Conservation (phyloP, 2,888 invertebrate species). For the Stegana nigrithorax region DNA sequence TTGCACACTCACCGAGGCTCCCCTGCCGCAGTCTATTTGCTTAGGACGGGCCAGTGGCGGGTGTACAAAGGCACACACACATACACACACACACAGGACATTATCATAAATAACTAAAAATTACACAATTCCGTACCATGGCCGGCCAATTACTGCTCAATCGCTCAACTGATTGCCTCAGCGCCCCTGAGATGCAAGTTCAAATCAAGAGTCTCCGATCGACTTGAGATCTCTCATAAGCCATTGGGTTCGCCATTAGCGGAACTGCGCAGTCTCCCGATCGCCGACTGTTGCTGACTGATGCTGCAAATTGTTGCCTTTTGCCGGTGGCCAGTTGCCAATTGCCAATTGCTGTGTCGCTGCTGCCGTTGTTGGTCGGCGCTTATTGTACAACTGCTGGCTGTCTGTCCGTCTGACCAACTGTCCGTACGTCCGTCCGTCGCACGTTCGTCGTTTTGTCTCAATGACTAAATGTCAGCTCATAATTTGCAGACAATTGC, state of each 20-base stretch:
- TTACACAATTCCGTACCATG: too few relatives aligned
- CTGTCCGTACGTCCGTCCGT: too few relatives aligned
- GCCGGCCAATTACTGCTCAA: too few relatives aligned
- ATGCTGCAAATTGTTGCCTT: not conserved
- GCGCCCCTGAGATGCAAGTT: not conserved
- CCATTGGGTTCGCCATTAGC: not conserved
- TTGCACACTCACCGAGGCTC: too few relatives aligned
- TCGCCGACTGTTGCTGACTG: not conserved
- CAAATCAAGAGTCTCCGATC: not conserved
- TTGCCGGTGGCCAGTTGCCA: not conserved
- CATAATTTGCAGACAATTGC: not conserved
- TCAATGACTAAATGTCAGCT: too few relatives aligned
- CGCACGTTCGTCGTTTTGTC: too few relatives aligned
- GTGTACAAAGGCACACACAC: not conserved
- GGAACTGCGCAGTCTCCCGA: not conserved
- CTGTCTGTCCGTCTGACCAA: too few relatives aligned
- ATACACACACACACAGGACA: not conserved
- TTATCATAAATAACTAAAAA: constrained; percentile 6
- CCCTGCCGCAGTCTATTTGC: not conserved
- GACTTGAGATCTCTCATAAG: not conserved
- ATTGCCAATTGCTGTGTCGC: too few relatives aligned
- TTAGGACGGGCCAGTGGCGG: not conserved
- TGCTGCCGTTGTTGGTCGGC: too few relatives aligned
- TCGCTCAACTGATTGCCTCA: too few relatives aligned
- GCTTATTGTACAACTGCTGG: too few relatives aligned